Percentiles rank a stretch among this genome's conserved stretches.
Conservation (phyloP, 2,113 vertebrate species). For the Oncorhynchus clarkii region DNA sequence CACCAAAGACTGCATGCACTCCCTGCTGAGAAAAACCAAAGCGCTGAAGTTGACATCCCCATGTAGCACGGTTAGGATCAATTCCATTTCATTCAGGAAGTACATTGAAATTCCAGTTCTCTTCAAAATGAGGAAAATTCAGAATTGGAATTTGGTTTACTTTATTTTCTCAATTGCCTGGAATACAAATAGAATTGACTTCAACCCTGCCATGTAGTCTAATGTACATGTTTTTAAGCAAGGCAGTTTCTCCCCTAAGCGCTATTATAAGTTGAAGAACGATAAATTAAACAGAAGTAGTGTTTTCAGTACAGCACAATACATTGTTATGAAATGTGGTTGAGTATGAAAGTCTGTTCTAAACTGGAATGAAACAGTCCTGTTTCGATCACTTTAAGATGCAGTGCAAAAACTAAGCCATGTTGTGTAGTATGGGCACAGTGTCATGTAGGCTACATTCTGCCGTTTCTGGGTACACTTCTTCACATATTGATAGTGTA, state of each 20-base stretch:
- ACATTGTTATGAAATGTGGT: slow-evolving; percentile 20
- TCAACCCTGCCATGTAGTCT: slow-evolving; percentile 1
- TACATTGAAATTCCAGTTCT: too few species aligned
- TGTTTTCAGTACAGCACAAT: slow-evolving; percentile 26
- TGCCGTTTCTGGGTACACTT: slow-evolving; percentile 24
- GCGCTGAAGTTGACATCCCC: slow-evolving; percentile 38
- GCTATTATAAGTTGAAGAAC: slow-evolving; percentile 31
- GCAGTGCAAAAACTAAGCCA: slow-evolving; percentile 25
- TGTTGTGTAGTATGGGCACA: slow-evolving; percentile 32
- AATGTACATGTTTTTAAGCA: slow-evolving; percentile 25
- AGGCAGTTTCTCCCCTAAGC: slow-evolving; percentile 10
- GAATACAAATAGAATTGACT: too few species aligned
- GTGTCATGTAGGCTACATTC: slow-evolving; percentile 48
- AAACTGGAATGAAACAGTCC: slow-evolving; percentile 23
- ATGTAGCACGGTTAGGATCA: not conserved
- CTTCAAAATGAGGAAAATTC: too few species aligned
- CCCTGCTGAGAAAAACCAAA: slow-evolving; percentile 47
- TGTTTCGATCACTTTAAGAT: slow-evolving; percentile 19
- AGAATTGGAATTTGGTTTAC: too few species aligned
- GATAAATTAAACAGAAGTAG: slow-evolving; percentile 37
- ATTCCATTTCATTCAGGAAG: too few species aligned
- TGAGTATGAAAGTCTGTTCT: slow-evolving; percentile 11
- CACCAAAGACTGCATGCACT: slow-evolving; percentile 60
- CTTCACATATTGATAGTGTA: not conserved
- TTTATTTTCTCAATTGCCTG: too few species aligned